Evolutionary conservation across 92 coral and sea anemone species (phyloP), one percentile per base, ranked within the genome.

Genomic region (Zoanthus gigantus): DNA sequence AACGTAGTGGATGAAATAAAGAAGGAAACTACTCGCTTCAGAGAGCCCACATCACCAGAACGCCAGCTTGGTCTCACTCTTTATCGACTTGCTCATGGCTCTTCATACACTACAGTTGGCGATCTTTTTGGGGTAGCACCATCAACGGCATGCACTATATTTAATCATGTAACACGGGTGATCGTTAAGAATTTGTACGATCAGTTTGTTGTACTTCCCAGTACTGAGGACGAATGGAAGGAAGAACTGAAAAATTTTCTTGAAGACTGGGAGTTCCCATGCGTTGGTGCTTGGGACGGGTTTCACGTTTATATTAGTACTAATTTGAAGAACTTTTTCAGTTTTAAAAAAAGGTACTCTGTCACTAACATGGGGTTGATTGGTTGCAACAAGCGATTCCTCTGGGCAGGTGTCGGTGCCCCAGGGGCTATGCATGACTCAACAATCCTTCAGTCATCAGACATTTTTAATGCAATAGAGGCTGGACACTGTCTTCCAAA

Each of bases 191-290:
- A 47, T 7, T 14, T 90, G 7, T 90, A 79, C 29, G 87, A 90
- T 46, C 77, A 73, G 31, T 90, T 78, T 73, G 87, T 72, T 9
- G 8, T 6, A 44, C 82, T 78, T 30, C 86, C 89, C 18, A 17
- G 50, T 12, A 85, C 18, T 47, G 86, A 85, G 8, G 87, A 90
- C 9, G 92, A 88, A 50, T 89, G 94, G 92, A 80, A 54, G 16
- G 13, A 84, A 29, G 94, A 88, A 65, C 79, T 88, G 28, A 32
- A 29, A 32, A 17, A 58, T 57, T 92, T 92, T 76, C 91, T 92
- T 71, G 78, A 89, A 82, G 76, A 92, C 76, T 92, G 92, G 84
- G 94, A 74, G 72, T 92, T 92, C 73, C 92, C 92, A 1, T 92
- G 88, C 48, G 90, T 89, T 15, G 92, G 79, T 37, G 90, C 94